These are phyloP conservation scores for Sinocyclocheilus anophthalmus DNA, from an alignment of 2,113 vertebrate species.

Conservation along the genomic window DNA sequence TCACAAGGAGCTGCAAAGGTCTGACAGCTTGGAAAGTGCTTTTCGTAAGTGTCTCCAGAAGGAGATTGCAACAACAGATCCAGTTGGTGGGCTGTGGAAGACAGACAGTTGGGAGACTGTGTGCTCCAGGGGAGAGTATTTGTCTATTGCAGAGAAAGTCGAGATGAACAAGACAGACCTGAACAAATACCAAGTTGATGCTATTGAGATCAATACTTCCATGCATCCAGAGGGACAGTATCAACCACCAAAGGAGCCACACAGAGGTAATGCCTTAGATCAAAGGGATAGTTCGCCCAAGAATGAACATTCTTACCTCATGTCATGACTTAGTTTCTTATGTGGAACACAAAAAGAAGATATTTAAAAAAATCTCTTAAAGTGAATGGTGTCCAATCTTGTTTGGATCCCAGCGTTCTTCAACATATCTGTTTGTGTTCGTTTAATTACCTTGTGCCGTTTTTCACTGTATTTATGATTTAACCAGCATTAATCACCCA, in stretches of 20 bases:
- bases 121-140: slow-evolving; percentile 54
- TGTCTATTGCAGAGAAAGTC: slow-evolving; percentile 76
- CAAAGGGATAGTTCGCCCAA: not conserved
- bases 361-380: not conserved
- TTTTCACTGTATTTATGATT: slow-evolving; percentile 8
- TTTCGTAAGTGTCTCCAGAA: slow-evolving; percentile 61
- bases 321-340: not conserved
- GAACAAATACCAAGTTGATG: slow-evolving; percentile 60
- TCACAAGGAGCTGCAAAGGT: slow-evolving; percentile 53
- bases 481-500: slow-evolving; percentile 15
- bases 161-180: slow-evolving; percentile 80
- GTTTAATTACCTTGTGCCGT: not conserved
- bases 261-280: slow-evolving; percentile 41
- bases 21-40: slow-evolving; percentile 60
- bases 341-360: not conserved
- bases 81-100: slow-evolving; percentile 63
- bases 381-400: not conserved
- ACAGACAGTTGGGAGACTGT: slow-evolving; percentile 68
- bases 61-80: slow-evolving; percentile 44
- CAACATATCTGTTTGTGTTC: not conserved
- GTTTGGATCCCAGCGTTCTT: not conserved
- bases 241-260: slow-evolving; percentile 19
- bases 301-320: not conserved
- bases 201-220: slow-evolving; percentile 43
- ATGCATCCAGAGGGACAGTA: slow-evolving; percentile 43